Evolutionary conservation across 2,113 vertebrate species (phyloP), one percentile per base, ranked within the genome.

Genomic region (Trichomycterus rosablanca): DNA sequence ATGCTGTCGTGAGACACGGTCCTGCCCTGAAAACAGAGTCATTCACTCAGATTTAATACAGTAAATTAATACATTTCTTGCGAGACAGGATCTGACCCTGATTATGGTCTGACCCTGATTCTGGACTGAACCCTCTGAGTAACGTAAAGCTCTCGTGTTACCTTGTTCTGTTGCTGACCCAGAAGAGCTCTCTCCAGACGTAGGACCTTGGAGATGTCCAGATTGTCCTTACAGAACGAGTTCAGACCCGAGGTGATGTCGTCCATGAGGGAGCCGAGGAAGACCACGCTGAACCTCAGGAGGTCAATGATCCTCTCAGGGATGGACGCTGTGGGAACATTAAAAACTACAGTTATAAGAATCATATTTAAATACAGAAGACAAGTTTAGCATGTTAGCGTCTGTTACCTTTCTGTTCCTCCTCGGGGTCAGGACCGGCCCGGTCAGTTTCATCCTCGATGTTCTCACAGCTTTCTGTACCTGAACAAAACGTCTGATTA

Each of bases 1-100:
- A 88, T 78, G 3, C 72, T 82, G n/a, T 87, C 79, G 45, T 83
- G 74, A 50, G 79, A 78, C 39, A 84, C 80, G 37, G 87, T 82
- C 75, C 77, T 86, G 8, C 84, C 88, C 87, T 89, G 53, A 77
- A 15, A 0, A 5, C 32, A 59, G 3, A 37, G 37, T n/a, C 2
- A 40, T 3, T 4, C 3, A 30, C 3, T 30, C 26, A 30, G 26
- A 30, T 30, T 30, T 7, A 4, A 7, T 4, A 30, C 26, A 4
- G 7, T 30, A 4, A 30, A 7, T 30, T 30, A 42, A 42, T 42
- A 15, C n/a, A 42, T 15, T 42, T 42, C 40, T 42, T 2, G 23
- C 2, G 14, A 26, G 1, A 60, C 8, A 12, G 44, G 9, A 52
- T 4, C 7, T 16, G 28, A 11, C 19, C 19, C 24, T 9, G n/a